Evolutionary conservation across 2,888 invertebrate genomes (phyloP).

Genomic region (Drosophila prolongata): DNA sequence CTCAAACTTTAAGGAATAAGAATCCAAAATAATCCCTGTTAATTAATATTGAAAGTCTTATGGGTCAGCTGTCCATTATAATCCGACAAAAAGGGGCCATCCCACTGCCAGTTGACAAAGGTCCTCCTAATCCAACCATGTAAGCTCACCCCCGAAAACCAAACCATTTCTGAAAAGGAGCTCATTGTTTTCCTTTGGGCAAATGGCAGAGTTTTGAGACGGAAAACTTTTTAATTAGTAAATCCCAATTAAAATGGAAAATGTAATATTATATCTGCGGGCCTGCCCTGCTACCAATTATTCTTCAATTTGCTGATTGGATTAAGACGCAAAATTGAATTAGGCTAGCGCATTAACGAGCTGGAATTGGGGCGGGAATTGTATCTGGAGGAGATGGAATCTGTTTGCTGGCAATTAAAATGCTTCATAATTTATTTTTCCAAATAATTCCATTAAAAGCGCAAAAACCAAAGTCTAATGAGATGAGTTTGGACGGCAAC

Average conservation of each 20-base stretch:
- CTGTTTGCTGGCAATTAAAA: constrained; percentile 55
- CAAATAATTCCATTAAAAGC: constrained; percentile 64
- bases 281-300: constrained; percentile 54
- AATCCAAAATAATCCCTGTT: neutral
- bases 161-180: constrained; percentile 2
- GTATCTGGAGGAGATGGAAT: constrained; percentile 5
- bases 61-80: constrained; percentile 16
- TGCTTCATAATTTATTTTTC: constrained; percentile 55
- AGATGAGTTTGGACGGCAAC: constrained; percentile 25
- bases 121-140: constrained; percentile 20
- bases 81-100: neutral
- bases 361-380: constrained; percentile 35
- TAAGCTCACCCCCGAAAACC: constrained; percentile 9
- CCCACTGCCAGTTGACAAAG: constrained; percentile 22
- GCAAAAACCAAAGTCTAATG: constrained; percentile 17
- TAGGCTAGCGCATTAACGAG: constrained; percentile 67
- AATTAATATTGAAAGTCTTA: constrained; percentile 16
- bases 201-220: constrained; percentile 20
- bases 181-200: constrained; percentile 39
- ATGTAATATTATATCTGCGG: constrained; percentile 60
- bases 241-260: constrained; percentile 74
- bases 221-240: constrained; percentile 72
- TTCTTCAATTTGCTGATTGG: constrained; percentile 74
- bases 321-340: constrained; percentile 74
- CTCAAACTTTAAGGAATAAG: neutral